Evolutionary conservation across 2,797 vertebrate species (phyloP), one percentile per base, ranked within the genome.

Genomic region (Poecilia velifera): DNA sequence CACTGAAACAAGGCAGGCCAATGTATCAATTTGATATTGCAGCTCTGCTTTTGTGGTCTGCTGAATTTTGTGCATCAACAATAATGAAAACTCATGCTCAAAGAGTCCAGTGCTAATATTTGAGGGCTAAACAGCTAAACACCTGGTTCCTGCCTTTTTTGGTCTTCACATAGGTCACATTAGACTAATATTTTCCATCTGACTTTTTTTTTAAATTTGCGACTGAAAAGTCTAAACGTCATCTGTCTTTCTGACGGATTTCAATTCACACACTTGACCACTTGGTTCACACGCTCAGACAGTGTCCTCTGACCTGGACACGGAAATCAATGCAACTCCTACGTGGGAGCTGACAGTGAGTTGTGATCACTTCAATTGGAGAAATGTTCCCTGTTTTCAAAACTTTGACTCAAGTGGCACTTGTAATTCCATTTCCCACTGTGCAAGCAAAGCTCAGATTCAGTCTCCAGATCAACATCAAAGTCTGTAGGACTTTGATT

Each of bases 1-100:
- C 73, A 79, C 12, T 68, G 73, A 71, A 72, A 68, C 68, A 51
- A 49, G 9, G 45, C 46, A 43, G 55, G n/a, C n/a, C 73, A 80
- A 79, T 78, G 73, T 75, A 16, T 68, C 68, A 3, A 81, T 73
- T 36, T 78, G 83, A 81, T 86, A 78, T 78, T 79, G 77, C 45
- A 71, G 72, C 80, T 73, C 9, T 66, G 73, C 57, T 72, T 76
- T 62, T n/a, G n/a, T n/a, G n/a, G n/a, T n/a, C n/a, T n/a, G n/a
- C n/a, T n/a, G n/a, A n/a, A n/a, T n/a, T n/a, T n/a, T n/a, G n/a
- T n/a, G n/a, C n/a, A n/a, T n/a, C n/a, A n/a, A n/a, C n/a, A n/a
- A n/a, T 31, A 62, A 34, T 62, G 13, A 31, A 31, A 31, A 2
- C 3, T n/a, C n/a, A 57, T 28, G 10, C n/a, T 57, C n/a, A 59